phyloP scores from a whole-genome alignment of 2,888 invertebrate genomes.

The Frankliniella fusca region DNA sequence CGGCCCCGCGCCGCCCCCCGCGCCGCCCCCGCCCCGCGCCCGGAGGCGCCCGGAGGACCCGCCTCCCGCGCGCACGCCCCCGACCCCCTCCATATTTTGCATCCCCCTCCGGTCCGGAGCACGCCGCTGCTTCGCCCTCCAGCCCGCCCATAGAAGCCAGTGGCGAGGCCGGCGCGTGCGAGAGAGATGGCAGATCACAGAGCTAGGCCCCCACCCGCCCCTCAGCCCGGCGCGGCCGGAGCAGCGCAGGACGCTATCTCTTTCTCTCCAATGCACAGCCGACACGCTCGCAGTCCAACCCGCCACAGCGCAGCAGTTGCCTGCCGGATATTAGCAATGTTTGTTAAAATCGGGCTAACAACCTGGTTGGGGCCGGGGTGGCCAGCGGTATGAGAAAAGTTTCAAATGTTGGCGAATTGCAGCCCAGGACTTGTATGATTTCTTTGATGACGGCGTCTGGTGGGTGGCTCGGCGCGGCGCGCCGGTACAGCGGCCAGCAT shows the following conservation, averaged over 20 bases:
- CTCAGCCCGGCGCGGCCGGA: background rate
- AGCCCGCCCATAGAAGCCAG: background rate
- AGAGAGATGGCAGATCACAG: no score
- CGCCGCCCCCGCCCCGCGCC: background rate
- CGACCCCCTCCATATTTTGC: background rate
- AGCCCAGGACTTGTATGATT: background rate
- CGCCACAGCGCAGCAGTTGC: background rate
- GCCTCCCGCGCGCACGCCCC: background rate
- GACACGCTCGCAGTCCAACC: no score
- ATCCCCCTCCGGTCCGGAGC: background rate
- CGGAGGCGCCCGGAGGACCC: background rate
- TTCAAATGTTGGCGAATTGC: background rate
- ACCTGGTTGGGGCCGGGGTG: background rate
- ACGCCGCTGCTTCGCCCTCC: background rate
- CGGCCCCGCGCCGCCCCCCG: background rate
- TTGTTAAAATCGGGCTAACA: background rate
- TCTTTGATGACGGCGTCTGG: background rate
- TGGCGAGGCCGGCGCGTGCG: background rate
- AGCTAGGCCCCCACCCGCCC: background rate
- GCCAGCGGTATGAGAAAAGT: constrained; percentile 17
- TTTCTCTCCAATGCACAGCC: background rate
- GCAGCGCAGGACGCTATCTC: background rate
- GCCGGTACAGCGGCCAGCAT: no score
- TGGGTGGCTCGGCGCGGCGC: no score
- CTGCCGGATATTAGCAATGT: constrained; percentile 1